Conservation (phyloP, 2,113 vertebrate genomes). For the Anser cygnoides region DNA sequence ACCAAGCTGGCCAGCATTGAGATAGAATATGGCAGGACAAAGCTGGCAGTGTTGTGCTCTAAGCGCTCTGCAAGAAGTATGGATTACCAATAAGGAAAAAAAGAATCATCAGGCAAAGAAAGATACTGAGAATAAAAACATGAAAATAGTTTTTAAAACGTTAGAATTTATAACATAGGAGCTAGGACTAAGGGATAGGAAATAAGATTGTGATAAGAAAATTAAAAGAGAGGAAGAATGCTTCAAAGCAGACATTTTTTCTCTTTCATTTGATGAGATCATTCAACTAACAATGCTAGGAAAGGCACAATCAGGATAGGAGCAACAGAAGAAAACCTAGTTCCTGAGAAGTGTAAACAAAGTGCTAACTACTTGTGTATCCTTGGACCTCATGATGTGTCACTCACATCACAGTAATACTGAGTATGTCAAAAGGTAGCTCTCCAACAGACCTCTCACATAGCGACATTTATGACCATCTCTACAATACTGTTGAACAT, state of each 20-base stretch:
- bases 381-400: neutral
- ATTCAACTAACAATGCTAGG: neutral
- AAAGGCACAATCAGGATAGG: neutral
- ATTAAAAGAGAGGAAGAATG: neutral
- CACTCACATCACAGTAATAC: neutral
- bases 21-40: neutral
- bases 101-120: neutral
- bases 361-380: neutral
- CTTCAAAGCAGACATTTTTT: neutral
- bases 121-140: neutral
- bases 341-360: neutral
- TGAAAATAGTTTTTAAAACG: neutral
- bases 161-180: neutral
- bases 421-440: neutral
- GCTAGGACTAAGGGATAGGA: neutral
- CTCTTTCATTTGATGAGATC: neutral
- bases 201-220: neutral
- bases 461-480: neutral
- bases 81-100: neutral
- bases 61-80: neutral
- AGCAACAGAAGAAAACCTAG: neutral
- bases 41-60: neutral
- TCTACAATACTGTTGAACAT: neutral
- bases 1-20: neutral
- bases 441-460: neutral